These are phyloP conservation scores for Prochilodus magdalenae DNA, from an alignment of 2,113 vertebrate genomes.

Conservation along the genomic window DNA sequence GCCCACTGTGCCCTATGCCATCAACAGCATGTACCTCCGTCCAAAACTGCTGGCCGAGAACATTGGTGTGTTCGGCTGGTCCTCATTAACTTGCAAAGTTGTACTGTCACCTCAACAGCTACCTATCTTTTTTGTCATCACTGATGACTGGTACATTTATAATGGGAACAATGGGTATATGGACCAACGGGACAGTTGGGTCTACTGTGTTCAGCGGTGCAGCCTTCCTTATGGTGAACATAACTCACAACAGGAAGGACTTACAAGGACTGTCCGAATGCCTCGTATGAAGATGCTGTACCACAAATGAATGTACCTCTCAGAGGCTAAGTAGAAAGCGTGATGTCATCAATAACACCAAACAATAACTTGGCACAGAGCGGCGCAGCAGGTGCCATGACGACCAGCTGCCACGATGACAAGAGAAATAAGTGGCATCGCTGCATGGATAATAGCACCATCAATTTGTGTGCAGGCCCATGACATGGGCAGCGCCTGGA, in stretches of 20 bases:
- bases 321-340: slow-evolving; percentile 31
- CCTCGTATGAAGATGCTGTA: not conserved
- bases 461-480: slow-evolving; percentile 44
- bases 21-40: no score
- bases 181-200: no score
- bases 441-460: slow-evolving; percentile 49
- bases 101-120: no score
- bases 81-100: no score
- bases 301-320: not conserved
- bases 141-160: no score
- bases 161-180: no score
- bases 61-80: no score
- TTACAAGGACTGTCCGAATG: not conserved
- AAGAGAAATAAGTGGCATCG: slow-evolving; percentile 46
- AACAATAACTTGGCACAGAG: slow-evolving; percentile 52
- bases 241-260: not conserved
- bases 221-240: not conserved
- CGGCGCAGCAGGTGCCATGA: slow-evolving; percentile 57
- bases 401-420: slow-evolving; percentile 57
- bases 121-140: no score
- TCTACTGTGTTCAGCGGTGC: no score
- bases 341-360: slow-evolving; percentile 50
- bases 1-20: no score
- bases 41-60: no score
- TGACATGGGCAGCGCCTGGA: slow-evolving; percentile 40